Evolutionary conservation across 2,888 invertebrate genomes (phyloP), one percentile per base, ranked within the genome.

Genomic region (Tenthredo scrophulariae): DNA sequence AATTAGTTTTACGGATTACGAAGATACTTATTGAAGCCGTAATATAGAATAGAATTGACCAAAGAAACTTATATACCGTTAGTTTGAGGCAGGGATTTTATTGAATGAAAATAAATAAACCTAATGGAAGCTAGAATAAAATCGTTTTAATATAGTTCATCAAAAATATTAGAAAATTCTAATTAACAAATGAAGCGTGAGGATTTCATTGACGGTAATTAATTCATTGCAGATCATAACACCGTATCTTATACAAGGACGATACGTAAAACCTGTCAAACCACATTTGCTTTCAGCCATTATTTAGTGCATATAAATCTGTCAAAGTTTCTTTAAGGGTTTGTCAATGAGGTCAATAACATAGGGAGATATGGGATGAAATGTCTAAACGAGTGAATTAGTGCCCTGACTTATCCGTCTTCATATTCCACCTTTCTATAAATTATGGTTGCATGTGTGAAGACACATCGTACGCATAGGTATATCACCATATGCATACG

Each of bases 1-100:
- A 43, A 83, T 83, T 83, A 83, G 83, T 70, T 46, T 46, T 67
- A 83, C 26, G 83, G 83, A 83, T 83, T 29, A 83, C 46, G 46
- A 40, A 70, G 67, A 70, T 80, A 43, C 22, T 15, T 22, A 65
- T 67, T 26, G 83, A 67, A 70, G 83, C 83, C 67, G 9, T 70
- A 33, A 50, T 50, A 29, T 54, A 22, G 15, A 26, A 40, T 37
- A 40, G 37, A 80, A 62, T 40, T 54, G 10, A 80, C 40, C 13
- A 62, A 15, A 58, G 62, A 62, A 33, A 26, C 10, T 10, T 22
- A 13, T 40, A n/a, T 40, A 54, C 18, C 13, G 77, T 1, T 15
- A 77, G 7, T 18, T 22, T 33, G 0, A 46, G 15, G 46, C 46
- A 46, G 13, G 13, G 13, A 15, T 46, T 46, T 46, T 13, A 3